Base-by-base conservation (phyloP, 2,113 vertebrate genomes). In the Aspiorhynchus laticeps region DNA sequence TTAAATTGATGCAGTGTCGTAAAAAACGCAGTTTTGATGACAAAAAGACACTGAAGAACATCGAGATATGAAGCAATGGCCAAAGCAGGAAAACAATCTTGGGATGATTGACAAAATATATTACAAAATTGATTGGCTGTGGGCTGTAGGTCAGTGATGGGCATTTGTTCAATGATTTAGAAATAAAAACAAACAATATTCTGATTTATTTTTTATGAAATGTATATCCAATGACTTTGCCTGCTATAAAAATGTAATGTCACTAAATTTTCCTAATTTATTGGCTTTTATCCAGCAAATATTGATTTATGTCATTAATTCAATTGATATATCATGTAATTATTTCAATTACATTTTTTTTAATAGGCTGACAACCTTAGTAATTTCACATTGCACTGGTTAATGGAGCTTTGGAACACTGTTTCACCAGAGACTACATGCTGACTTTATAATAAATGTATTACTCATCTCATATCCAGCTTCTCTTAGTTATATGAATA, bases 401-500 rank as follows among this genome's bases (percentile, higher is more conserved):
- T 75, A 75, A 46, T 26, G 41, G 3, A 75, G 38, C 41, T 17
- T 75, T 75, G 38, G 1, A 15, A 5, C 17, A 48, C 28, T 12
- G 31, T 79, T 59, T 36, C 19, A 79, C 2, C 48, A 56, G 76
- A 53, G 8, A 33, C 77, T 36, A 59, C 19, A 36, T 33, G 10
- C 77, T 7, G 48, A 79, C 77, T 56, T n/a, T 46, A 31, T 81
- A 43, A 80, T 26, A 41, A 17, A 24, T 59, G 31, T 17, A 63
- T 17, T 17, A 80, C 56, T 81, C 59, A 7, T 81, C 10, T 81
- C 15, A 65, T 81, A 28, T 26, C 38, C 59, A 80, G 59, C n/a
- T 65, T 6, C 21, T 61, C 26, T 59, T 61, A 36, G 53, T 61
- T 48, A 63, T 41, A 2, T 28, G 79, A 28, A 19, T 6, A 46